phyloP scores from a whole-genome alignment of 2,888 invertebrate species.

The Notocelia uddmanniana region DNA sequence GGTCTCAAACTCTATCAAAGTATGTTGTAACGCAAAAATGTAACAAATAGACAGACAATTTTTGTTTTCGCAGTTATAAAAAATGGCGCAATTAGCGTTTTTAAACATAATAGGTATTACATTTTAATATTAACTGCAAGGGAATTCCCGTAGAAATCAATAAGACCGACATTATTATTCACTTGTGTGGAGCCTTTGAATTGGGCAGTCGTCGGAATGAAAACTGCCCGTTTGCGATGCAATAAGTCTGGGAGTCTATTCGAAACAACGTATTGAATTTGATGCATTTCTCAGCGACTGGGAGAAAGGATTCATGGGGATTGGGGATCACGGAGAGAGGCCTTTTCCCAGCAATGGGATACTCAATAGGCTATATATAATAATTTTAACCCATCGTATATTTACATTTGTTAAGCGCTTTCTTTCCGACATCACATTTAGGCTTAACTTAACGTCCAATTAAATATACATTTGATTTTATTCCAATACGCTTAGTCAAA shows the following conservation, averaged over 20 bases:
- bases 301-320: too few relatives aligned
- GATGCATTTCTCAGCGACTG: too few relatives aligned
- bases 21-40: too few relatives aligned
- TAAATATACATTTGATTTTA: background rate
- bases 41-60: too few relatives aligned
- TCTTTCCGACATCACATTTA: background rate
- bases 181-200: constrained; percentile 38
- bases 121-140: background rate
- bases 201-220: constrained; percentile 56
- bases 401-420: background rate
- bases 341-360: too few relatives aligned
- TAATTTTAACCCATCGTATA: background rate
- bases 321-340: too few relatives aligned
- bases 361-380: too few relatives aligned
- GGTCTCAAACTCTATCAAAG: too few relatives aligned
- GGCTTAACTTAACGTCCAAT: background rate
- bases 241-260: constrained; percentile 50
- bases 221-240: constrained; percentile 54
- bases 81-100: too few relatives aligned
- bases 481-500: background rate
- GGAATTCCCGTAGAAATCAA: constrained; percentile 18
- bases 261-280: background rate
- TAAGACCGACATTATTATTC: constrained; percentile 33
- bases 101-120: background rate
- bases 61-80: too few relatives aligned